These are phyloP conservation scores for Thymelicus sylvestris DNA, from an alignment of 2,888 invertebrate genomes.

Conservation along the genomic window DNA sequence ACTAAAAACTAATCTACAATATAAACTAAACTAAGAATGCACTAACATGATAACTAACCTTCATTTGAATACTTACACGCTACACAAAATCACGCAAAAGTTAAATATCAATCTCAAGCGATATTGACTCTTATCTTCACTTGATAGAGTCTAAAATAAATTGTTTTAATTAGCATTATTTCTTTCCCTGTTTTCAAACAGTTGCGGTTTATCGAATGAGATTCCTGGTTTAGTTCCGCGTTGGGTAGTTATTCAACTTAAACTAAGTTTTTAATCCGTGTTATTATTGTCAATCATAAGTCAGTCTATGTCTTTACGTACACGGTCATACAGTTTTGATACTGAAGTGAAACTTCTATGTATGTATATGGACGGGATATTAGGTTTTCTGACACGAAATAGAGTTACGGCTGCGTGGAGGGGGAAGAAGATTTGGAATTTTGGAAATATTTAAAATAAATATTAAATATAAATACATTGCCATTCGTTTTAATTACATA, in stretches of 20 bases:
- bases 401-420: too few species aligned
- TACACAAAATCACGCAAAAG: conserved; percentile 11
- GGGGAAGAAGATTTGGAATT: too few species aligned
- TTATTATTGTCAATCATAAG: too few species aligned
- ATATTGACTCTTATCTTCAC: conserved; percentile 25
- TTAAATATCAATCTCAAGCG: conserved; percentile 1
- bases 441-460: too few species aligned
- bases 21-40: not conserved
- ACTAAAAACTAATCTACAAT: too few species aligned
- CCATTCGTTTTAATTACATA: too few species aligned
- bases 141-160: conserved; percentile 23
- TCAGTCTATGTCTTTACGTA: too few species aligned
- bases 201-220: not conserved
- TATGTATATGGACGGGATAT: too few species aligned
- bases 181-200: not conserved
- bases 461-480: too few species aligned
- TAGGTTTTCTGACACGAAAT: too few species aligned
- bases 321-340: too few species aligned
- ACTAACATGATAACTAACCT: conserved; percentile 3
- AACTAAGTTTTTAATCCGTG: too few species aligned
- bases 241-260: not conserved
- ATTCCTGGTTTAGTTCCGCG: not conserved
- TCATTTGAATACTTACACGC: conserved; percentile 21
- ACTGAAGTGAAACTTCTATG: not conserved
- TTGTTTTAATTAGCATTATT: not conserved